Conservation (phyloP, 1,140 invertebrate genomes). For the Artemia franciscana region DNA sequence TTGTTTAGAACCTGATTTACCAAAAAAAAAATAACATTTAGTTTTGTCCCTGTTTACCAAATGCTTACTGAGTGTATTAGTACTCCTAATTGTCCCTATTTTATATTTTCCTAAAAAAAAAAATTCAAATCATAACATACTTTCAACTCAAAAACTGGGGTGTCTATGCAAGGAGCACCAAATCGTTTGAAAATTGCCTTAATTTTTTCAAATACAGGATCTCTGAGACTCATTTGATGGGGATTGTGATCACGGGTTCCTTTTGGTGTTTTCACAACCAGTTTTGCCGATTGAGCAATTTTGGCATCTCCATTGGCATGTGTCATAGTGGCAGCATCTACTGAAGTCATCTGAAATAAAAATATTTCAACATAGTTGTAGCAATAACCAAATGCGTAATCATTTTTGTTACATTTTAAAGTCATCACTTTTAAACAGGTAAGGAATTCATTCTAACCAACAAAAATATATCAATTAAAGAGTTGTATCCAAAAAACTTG, state of each 20-base stretch:
- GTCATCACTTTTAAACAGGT: no score
- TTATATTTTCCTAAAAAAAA: background rate
- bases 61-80: background rate
- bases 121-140: no score
- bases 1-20: background rate
- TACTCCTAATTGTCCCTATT: background rate
- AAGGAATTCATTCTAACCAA: no score
- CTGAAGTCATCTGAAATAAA: no score
- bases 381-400: no score
- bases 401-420: no score
- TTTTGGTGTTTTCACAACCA: conserved; percentile 73
- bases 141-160: conserved; percentile 95
- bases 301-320: no score
- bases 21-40: background rate
- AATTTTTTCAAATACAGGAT: conserved; percentile 71
- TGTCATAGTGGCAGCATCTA: no score
- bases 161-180: conserved; percentile 96
- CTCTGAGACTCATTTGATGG: conserved; percentile 74
- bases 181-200: conserved; percentile 78
- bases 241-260: conserved; percentile 89
- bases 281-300: no score
- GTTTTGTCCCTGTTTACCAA: background rate
- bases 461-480: no score
- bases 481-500: no score
- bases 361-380: no score